Percentiles rank a stretch among this genome's conserved stretches.
Evolutionary conservation across 2,113 vertebrate species (phyloP).

Genomic region (Ivindomyrus marchei): DNA sequence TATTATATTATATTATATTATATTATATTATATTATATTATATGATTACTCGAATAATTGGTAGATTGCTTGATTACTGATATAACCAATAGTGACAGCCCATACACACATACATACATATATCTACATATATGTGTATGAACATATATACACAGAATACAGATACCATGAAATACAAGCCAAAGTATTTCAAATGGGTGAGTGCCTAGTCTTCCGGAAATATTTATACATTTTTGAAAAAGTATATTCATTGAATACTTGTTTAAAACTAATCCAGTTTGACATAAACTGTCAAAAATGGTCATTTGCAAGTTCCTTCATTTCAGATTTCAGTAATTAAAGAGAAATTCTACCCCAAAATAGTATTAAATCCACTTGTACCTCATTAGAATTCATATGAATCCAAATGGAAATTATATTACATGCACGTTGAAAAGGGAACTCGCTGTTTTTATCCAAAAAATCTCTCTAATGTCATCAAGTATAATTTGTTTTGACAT

Average conservation of each 20-base stretch:
- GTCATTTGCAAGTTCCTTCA: neutral
- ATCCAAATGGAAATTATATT: constrained; percentile 9
- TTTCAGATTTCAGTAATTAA: constrained; percentile 5
- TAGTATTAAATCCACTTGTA: neutral
- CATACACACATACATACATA: too few species aligned
- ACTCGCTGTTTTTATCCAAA: neutral
- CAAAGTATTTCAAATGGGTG: neutral
- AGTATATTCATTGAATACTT: neutral
- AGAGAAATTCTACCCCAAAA: neutral
- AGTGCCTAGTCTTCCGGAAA: neutral
- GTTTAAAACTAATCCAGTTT: neutral
- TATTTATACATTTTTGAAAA: neutral
- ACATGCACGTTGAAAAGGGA: neutral
- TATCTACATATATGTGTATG: neutral
- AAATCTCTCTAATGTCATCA: neutral
- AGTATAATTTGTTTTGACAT: neutral
- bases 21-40: neutral
- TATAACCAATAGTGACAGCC: neutral
- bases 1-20: too few species aligned
- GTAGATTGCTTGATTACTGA: neutral
- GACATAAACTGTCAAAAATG: neutral
- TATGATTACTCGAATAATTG: neutral
- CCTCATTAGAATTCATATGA: neutral
- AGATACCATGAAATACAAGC: neutral
- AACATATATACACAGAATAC: neutral